Evolutionary conservation across 2,797 vertebrate species (phyloP).

Genomic region (Malurus leucopterus): DNA sequence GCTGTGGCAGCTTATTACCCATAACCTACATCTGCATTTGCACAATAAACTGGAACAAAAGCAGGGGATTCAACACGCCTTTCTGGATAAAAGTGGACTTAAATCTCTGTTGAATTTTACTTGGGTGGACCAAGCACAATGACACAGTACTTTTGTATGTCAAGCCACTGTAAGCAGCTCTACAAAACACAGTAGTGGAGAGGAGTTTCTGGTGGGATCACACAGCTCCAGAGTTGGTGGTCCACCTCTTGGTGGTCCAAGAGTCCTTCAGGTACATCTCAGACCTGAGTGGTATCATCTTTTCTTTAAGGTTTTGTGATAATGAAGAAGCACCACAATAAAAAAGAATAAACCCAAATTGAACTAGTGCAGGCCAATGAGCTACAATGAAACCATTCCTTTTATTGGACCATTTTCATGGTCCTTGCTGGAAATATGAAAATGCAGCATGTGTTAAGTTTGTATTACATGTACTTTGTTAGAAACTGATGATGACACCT

Average conservation of each 20-base stretch:
- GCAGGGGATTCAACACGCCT: neutral
- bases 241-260: too few species aligned
- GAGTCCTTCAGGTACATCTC: neutral
- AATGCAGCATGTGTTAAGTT: neutral
- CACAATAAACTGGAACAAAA: neutral
- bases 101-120: neutral
- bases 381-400: neutral
- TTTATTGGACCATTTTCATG: neutral
- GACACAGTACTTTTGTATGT: neutral
- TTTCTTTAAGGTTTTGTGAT: neutral
- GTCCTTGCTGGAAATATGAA: neutral
- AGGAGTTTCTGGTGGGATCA: neutral
- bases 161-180: neutral
- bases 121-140: neutral
- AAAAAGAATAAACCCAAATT: neutral
- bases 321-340: neutral
- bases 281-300: neutral
- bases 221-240: neutral
- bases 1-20: neutral
- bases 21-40: neutral
- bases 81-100: neutral
- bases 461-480: neutral
- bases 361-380: neutral
- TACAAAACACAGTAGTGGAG: neutral
- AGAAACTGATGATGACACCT: neutral